Evolutionary conservation across 2,888 invertebrate species (phyloP), one percentile per base, ranked within the genome.

Genomic region (Drosophila flavopinicola): DNA sequence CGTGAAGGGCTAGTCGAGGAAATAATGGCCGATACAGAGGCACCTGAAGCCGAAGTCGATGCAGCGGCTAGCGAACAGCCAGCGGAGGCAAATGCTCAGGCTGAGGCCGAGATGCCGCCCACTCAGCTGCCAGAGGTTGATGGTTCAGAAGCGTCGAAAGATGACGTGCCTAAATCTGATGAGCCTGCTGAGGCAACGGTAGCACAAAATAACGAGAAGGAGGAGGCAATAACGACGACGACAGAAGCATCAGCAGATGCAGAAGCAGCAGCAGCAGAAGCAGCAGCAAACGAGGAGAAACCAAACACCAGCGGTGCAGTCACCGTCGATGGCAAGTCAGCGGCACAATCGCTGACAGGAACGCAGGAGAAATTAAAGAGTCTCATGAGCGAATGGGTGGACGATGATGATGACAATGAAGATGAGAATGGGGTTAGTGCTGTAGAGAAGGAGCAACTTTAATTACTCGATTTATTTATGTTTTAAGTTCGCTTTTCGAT

Each of bases 371-470:
- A 88, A 45, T 79, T 91, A 1, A 90, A 90, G 65, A 91, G 88
- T 69, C 75, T 91, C 52, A 90, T 91, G 37, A 90, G 88, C 59
- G 91, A 91, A 64, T 91, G 91, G 91, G 91, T 66, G 2, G 91
- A 90, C 45, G 91, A 91, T 38, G 90, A 90, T 23, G 86, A 75
- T 48, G 90, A 89, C 38, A 90, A 90, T 42, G 85, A 85, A 7
- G 90, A 89, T 38, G 85, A 88, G 47, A 80, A 85, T 39, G 79
- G 76, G 52, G 87, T 85, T 47, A 66, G 74, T 59, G 88, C 78
- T 57, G 79, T 68, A 52, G 66, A 77, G 58, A 86, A 86, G 39
- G 80, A 79, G 61, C 76, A 88, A 60, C 87, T 88, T 75, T 88
- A 87, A 88, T 79, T 79, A 72, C 71, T 88, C 85, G 87, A 89